Percentiles rank a stretch among this genome's conserved stretches.
These are phyloP conservation scores for Apogon talboti DNA, from an alignment of 2,797 vertebrate genomes.

Conservation along the genomic window DNA sequence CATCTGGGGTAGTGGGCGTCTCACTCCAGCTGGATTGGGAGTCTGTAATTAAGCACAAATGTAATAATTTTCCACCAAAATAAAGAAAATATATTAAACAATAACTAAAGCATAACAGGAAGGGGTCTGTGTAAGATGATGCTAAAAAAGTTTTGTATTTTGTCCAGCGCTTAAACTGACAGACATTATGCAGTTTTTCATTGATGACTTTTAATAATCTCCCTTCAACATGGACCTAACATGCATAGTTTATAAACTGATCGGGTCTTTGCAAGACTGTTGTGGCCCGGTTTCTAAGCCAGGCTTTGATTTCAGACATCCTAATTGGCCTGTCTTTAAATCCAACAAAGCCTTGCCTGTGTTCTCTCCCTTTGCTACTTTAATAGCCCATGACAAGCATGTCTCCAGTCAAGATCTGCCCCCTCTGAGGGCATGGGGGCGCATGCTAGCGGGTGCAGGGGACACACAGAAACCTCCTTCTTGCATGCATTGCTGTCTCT, in stretches of 20 bases:
- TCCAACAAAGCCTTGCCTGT: slow-evolving; percentile 73
- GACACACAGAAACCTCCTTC: slow-evolving; percentile 47
- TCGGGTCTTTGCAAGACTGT: slow-evolving; percentile 47
- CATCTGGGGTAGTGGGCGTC: slow-evolving; percentile 44
- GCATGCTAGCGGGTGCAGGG: slow-evolving; percentile 43
- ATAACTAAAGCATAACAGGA: not conserved
- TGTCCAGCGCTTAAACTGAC: slow-evolving; percentile 12
- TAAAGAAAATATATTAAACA: not conserved
- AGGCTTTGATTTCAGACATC: slow-evolving; percentile 73
- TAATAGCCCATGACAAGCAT: slow-evolving; percentile 72
- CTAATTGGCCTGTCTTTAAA: slow-evolving; percentile 65
- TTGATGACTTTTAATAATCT: slow-evolving; percentile 20
- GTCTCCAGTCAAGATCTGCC: slow-evolving; percentile 69
- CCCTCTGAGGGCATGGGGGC: slow-evolving; percentile 44
- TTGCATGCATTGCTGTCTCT: slow-evolving; percentile 55
- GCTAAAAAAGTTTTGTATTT: not conserved
- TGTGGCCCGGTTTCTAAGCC: slow-evolving; percentile 47
- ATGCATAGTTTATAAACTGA: slow-evolving; percentile 41
- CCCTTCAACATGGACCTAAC: slow-evolving; percentile 10
- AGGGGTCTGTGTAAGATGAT: not conserved
- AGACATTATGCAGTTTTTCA: slow-evolving; percentile 20
- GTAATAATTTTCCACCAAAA: slow-evolving; percentile 2
- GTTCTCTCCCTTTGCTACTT: slow-evolving; percentile 44
- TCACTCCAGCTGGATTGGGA: slow-evolving; percentile 52
- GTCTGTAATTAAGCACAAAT: slow-evolving; percentile 58